These are phyloP conservation scores for Escarpia spicata DNA, from an alignment of 2,888 invertebrate genomes.

Conservation along the genomic window DNA sequence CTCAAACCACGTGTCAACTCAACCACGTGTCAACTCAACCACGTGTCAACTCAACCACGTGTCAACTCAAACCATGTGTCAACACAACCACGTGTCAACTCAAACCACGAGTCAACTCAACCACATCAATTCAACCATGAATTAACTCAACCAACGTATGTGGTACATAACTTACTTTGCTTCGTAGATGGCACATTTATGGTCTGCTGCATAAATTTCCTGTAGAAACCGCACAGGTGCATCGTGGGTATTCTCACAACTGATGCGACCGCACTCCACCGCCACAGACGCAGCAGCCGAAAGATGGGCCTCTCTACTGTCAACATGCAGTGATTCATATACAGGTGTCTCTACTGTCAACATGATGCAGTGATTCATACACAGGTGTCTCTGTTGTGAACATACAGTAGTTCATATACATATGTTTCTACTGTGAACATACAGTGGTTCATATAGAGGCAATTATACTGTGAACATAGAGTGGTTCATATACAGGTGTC, in stretches of 20 bases:
- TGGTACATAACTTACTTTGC: background rate
- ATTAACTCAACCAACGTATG: no score
- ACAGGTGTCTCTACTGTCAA: background rate
- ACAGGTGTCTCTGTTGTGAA: background rate
- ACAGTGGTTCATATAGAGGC: background rate
- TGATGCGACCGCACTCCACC: background rate
- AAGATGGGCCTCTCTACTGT: background rate
- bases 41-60: no score
- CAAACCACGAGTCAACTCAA: no score
- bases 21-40: no score
- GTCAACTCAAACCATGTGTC: no score
- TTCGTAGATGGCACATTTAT: conserved; percentile 1
- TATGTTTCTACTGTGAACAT: background rate
- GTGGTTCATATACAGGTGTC: background rate
- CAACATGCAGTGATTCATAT: background rate
- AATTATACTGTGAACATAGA: background rate
- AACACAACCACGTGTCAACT: no score
- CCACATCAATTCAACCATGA: no score
- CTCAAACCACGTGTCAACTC: no score
- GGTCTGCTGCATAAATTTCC: background rate
- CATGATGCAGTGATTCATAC: background rate
- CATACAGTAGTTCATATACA: background rate
- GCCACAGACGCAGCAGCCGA: conserved; percentile 1
- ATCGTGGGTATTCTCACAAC: background rate
- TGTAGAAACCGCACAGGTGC: background rate